A percentile compares a stretch with the other conserved stretches of the same genome.
phyloP scores from a whole-genome alignment of 2,797 vertebrate genomes.

The Helostoma temminkii region DNA sequence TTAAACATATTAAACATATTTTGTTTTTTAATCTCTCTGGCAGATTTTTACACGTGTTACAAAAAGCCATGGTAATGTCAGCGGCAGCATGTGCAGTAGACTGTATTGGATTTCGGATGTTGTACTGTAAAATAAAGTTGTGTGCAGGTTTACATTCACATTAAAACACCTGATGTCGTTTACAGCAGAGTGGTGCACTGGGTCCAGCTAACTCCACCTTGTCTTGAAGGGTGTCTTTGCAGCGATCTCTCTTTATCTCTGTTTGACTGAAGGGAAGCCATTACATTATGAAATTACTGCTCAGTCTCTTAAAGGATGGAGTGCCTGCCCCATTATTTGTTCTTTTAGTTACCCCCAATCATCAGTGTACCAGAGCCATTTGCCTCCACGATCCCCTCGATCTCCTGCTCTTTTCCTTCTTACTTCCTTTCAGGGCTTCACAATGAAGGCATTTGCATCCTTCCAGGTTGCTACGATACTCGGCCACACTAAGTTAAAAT shows the following conservation, averaged over 20 bases:
- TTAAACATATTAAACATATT: no score
- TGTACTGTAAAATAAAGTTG: constrained; percentile 21
- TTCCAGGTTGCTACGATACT: constrained; percentile 83
- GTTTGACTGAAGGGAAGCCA: constrained; percentile 45
- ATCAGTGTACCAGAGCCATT: constrained; percentile 57
- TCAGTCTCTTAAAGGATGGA: constrained; percentile 42
- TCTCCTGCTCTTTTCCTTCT: constrained; percentile 51
- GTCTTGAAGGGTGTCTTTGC: constrained; percentile 21
- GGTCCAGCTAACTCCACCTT: constrained; percentile 40
- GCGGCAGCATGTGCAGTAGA: constrained; percentile 2
- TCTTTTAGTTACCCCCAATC: constrained; percentile 59
- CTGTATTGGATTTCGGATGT: constrained; percentile 17
- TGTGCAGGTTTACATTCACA: constrained; percentile 17
- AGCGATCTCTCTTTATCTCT: constrained; percentile 32
- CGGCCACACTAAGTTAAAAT: constrained; percentile 64
- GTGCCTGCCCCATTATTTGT: constrained; percentile 22
- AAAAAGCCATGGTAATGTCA: constrained; percentile 17
- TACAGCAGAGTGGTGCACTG: constrained; percentile 3
- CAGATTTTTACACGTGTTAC: background rate
- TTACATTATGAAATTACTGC: constrained; percentile 43
- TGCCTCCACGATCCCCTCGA: constrained; percentile 39
- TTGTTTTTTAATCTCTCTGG: no score
- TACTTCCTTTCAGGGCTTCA: constrained; percentile 68
- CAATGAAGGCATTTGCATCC: constrained; percentile 79
- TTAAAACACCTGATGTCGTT: constrained; percentile 7